Conservation (phyloP, 2,888 invertebrate species). For the Spisula subtruncata region DNA sequence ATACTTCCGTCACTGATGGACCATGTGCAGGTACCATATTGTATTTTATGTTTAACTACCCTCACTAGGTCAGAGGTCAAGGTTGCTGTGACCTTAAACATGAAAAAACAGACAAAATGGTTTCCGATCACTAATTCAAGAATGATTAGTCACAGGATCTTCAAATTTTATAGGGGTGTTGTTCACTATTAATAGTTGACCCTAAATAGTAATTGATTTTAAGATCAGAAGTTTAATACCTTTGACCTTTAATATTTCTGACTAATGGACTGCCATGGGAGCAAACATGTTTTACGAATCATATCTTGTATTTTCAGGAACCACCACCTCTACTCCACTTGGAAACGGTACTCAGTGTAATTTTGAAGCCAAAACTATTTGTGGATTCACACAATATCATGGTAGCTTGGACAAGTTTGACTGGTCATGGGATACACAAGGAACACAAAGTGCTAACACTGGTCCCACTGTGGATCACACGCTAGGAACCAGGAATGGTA, state of each 20-base stretch:
- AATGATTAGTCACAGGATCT: too few species aligned
- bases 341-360: constrained; percentile 71
- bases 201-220: too few species aligned
- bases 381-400: constrained; percentile 79
- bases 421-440: constrained; percentile 76
- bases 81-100: too few species aligned
- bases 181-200: too few species aligned
- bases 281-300: too few species aligned
- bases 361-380: constrained; percentile 77
- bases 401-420: constrained; percentile 78
- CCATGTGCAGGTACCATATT: constrained; percentile 73
- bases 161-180: too few species aligned
- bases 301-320: constrained; percentile 6
- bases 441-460: constrained; percentile 71
- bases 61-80: too few species aligned
- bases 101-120: too few species aligned
- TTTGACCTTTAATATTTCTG: neutral
- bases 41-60: too few species aligned
- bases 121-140: too few species aligned
- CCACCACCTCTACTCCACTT: constrained; percentile 37
- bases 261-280: neutral
- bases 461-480: constrained; percentile 74
- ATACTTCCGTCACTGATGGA: constrained; percentile 79
- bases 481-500: constrained; percentile 55
- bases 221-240: too few species aligned